These are phyloP conservation scores for Lasioglossum figueresi DNA, from an alignment of 2,888 invertebrate genomes.

Conservation along the genomic window DNA sequence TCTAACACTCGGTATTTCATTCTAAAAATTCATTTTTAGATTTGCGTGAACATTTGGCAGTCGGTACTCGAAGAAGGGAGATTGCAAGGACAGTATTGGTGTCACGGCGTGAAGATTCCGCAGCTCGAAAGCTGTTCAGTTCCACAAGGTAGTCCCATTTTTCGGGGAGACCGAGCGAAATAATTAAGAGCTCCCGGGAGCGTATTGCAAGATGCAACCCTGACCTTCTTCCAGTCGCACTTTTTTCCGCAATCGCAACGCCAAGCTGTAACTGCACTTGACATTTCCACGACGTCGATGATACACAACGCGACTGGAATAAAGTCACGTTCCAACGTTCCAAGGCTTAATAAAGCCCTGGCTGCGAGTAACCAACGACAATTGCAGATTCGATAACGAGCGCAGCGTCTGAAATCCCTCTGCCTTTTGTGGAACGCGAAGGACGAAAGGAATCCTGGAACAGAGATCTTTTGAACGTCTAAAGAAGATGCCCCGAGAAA, in stretches of 20 bases:
- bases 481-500: not conserved
- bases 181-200: constrained; percentile 44
- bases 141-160: not conserved
- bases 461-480: not conserved
- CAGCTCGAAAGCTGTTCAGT: not conserved
- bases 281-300: constrained; percentile 47
- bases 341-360: not conserved
- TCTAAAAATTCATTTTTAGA: not conserved
- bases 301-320: not conserved
- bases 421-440: not conserved
- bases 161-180: constrained; percentile 15
- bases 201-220: constrained; percentile 38
- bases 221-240: constrained; percentile 46
- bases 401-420: not conserved
- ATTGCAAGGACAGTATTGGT: not conserved
- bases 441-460: not conserved
- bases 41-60: not conserved
- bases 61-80: not conserved
- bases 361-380: not conserved
- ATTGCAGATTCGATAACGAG: constrained; percentile 1
- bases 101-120: not conserved
- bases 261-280: constrained; percentile 42
- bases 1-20: not conserved
- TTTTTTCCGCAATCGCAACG: constrained; percentile 22
- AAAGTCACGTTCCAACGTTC: constrained; percentile 54